Evolutionary conservation across 2,797 vertebrate species (phyloP), one percentile per base, ranked within the genome.

Genomic region (Phoebastria nigripes): DNA sequence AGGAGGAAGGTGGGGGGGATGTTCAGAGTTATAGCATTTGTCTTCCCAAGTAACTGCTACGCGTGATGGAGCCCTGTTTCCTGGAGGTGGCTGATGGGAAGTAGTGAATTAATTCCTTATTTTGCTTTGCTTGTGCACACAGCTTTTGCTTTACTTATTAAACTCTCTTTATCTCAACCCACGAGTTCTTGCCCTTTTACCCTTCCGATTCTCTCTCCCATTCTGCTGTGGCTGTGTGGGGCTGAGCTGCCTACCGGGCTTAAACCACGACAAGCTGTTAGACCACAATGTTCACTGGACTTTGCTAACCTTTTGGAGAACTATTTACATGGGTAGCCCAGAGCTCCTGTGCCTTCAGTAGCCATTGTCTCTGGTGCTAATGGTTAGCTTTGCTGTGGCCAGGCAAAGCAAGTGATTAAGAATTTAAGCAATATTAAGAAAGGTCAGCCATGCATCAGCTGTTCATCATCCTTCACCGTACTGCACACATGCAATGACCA

Each of bases 351-450:
- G 86, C 47, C 62, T 84, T 84, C 41, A 80, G 71, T 71, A 84
- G 71, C 86, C 58, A 10, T 73, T 61, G 71, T 89, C 44, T 94
- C 49, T 73, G 29, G 44, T 82, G 54, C 71, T 90, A 89, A 77
- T 95, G 67, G 51, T 51, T 95, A 49, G 78, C 92, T 96, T 96
- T 95, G 82, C 93, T 94, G 95, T 89, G 92, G 94, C 72, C 63
- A 72, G 51, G 33, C 58, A 83, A 67, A 87, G 31, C 81, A 77
- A 91, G 31, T 39, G 78, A 89, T 79, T 88, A 90, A 95, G 73
- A 69, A 42, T 76, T 95, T 72, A 65, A 79, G 93, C 69, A 95
- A 65, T 78, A 86, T 78, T 69, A 63, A 74, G 80, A 56, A 86
- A 94, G 92, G 89, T 93, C 66, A 95, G 33, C 59, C 67, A 7